Percentiles rank a stretch among this genome's conserved stretches.
Conservation (phyloP, 2,888 invertebrate species). For the Rhagonycha lutea region DNA sequence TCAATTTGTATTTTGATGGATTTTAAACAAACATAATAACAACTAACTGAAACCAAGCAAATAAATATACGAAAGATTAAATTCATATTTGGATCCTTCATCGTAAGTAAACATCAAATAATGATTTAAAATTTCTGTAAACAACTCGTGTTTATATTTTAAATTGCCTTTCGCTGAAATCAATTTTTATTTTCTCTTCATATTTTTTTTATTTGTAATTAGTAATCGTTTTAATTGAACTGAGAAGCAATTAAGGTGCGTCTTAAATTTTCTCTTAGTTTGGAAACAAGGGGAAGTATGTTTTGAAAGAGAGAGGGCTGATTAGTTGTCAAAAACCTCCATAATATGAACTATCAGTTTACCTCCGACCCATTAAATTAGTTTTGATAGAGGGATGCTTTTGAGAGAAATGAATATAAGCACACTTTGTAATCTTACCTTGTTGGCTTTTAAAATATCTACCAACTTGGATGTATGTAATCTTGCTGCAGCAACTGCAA, state of each 20-base stretch:
- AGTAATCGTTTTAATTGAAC: not conserved
- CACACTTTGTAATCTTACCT: not conserved
- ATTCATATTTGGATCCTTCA: not conserved
- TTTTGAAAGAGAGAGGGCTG: not conserved
- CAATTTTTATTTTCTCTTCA: not conserved
- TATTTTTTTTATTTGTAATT: not conserved
- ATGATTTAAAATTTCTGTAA: not conserved
- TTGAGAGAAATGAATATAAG: not conserved
- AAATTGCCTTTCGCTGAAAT: not conserved
- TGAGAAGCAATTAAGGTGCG: not conserved
- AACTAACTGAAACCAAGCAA: not conserved
- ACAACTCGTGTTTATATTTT: not conserved
- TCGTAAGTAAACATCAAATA: not conserved
- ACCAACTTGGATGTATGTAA: not conserved
- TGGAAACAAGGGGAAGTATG: not conserved
- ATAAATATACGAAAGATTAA: not conserved
- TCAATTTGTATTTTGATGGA: not conserved
- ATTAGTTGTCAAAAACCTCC: not conserved
- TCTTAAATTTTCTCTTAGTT: not conserved
- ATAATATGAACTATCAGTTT: not conserved
- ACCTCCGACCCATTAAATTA: not conserved
- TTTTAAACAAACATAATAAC: not conserved
- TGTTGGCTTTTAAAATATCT: not conserved
- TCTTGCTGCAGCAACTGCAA: not conserved
- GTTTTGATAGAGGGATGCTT: not conserved